phyloP scores from a whole-genome alignment of 2,888 invertebrate species.

The Archips crataeganus region DNA sequence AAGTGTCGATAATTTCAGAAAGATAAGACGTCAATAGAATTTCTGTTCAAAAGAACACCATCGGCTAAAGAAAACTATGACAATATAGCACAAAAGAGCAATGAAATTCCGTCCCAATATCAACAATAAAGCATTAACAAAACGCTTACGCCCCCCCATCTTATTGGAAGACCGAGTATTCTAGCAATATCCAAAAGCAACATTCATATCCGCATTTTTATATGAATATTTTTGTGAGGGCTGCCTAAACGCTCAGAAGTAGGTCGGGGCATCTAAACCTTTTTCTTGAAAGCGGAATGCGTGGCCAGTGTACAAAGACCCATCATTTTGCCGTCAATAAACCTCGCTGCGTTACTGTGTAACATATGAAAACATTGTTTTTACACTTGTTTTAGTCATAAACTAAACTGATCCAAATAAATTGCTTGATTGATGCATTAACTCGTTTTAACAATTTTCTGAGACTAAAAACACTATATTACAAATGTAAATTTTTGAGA shows the following conservation, averaged over 20 bases:
- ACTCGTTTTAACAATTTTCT: too few species aligned
- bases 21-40: not conserved
- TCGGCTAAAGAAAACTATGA: slow-evolving; percentile 13
- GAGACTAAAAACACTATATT: too few species aligned
- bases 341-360: not conserved
- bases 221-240: slow-evolving; percentile 66
- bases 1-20: not conserved
- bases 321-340: slow-evolving; percentile 36
- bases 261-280: slow-evolving; percentile 68
- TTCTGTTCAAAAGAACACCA: not conserved
- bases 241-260: slow-evolving; percentile 68
- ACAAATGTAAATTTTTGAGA: too few species aligned
- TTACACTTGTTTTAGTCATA: not conserved
- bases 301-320: slow-evolving; percentile 53
- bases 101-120: slow-evolving; percentile 21
- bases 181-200: slow-evolving; percentile 61
- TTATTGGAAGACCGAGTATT: slow-evolving; percentile 51
- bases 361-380: too few species aligned
- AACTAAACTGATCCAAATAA: not conserved
- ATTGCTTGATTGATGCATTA: too few species aligned
- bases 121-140: slow-evolving; percentile 43
- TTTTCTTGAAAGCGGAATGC: slow-evolving; percentile 61
- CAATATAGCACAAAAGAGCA: slow-evolving; percentile 2
- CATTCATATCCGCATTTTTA: slow-evolving; percentile 60
- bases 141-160: slow-evolving; percentile 42